Percentiles rank a stretch among this genome's conserved stretches.
Evolutionary conservation across 2,797 vertebrate species (phyloP).

Genomic region (Anableps anableps): DNA sequence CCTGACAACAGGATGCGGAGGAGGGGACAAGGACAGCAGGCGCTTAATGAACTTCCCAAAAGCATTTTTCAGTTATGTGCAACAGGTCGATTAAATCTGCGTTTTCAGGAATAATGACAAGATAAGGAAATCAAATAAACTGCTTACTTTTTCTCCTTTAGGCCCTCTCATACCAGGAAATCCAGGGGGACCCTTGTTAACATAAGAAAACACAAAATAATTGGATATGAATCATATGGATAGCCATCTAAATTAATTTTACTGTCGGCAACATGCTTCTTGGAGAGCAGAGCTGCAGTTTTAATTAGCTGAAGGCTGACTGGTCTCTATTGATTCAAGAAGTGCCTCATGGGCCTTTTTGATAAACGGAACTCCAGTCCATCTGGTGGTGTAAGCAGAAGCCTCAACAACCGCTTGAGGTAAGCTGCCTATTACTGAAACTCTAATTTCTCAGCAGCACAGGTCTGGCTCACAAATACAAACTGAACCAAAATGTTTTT

Average conservation of each 20-base stretch:
- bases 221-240: constrained; percentile 38
- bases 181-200: constrained; percentile 89
- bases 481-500: constrained; percentile 15
- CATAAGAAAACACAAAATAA: constrained; percentile 31
- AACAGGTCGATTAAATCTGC: constrained; percentile 50
- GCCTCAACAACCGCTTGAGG: constrained; percentile 21
- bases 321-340: constrained; percentile 71
- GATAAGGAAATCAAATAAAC: constrained; percentile 36
- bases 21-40: constrained; percentile 61
- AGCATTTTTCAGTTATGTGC: constrained; percentile 47
- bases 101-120: constrained; percentile 36
- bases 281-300: constrained; percentile 54
- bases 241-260: constrained; percentile 48
- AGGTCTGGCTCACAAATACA: background rate
- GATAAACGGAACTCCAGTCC: constrained; percentile 44
- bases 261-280: constrained; percentile 48
- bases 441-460: background rate
- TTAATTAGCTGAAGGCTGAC: constrained; percentile 75
- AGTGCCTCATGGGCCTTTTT: constrained; percentile 51
- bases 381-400: constrained; percentile 32
- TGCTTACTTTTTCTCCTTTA: constrained; percentile 94
- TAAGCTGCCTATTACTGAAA: constrained; percentile 36
- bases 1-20: constrained; percentile 83
- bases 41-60: constrained; percentile 58
- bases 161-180: constrained; percentile 90